A percentile compares a stretch with the other conserved stretches of the same genome.
These are phyloP conservation scores for Batillaria attramentaria DNA, from an alignment of 1,140 invertebrate species.

Conservation along the genomic window DNA sequence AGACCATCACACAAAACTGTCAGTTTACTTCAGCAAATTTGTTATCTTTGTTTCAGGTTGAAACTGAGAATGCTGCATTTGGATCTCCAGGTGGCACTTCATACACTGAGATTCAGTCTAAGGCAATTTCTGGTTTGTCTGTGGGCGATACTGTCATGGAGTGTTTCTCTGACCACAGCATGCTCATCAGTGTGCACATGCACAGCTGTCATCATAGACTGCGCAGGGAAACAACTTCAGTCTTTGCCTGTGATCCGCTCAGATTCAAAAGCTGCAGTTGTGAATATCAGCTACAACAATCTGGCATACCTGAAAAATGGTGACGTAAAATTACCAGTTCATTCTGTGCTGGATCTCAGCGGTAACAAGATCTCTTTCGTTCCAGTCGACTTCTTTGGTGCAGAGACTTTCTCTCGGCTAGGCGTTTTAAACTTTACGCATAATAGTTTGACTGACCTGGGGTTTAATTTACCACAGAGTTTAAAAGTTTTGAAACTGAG, in stretches of 20 bases:
- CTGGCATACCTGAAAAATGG: conserved; percentile 13
- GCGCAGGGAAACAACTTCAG: not conserved
- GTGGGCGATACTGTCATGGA: no score
- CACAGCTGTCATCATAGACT: not conserved
- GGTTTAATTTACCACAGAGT: not conserved
- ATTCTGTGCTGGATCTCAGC: conserved; percentile 20
- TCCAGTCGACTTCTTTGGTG: not conserved
- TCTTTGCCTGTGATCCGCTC: not conserved
- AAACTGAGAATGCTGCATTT: no score
- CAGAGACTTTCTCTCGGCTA: not conserved
- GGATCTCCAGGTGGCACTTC: no score
- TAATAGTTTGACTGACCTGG: not conserved
- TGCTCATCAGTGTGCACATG: conserved; percentile 19
- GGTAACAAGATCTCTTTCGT: conserved; percentile 13
- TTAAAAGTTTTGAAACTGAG: conserved; percentile 31
- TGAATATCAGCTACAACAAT: conserved; percentile 23
- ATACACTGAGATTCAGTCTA: no score
- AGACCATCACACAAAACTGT: no score
- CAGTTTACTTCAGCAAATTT: no score
- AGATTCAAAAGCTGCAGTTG: not conserved
- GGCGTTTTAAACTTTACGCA: not conserved
- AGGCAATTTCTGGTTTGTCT: not conserved
- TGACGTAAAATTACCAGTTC: not conserved
- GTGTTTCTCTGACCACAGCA: not conserved
- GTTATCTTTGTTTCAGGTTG: no score